Evolutionary conservation across 2,797 vertebrate genomes (phyloP), one percentile per base, ranked within the genome.

Genomic region (Leptatherina wallacei): DNA sequence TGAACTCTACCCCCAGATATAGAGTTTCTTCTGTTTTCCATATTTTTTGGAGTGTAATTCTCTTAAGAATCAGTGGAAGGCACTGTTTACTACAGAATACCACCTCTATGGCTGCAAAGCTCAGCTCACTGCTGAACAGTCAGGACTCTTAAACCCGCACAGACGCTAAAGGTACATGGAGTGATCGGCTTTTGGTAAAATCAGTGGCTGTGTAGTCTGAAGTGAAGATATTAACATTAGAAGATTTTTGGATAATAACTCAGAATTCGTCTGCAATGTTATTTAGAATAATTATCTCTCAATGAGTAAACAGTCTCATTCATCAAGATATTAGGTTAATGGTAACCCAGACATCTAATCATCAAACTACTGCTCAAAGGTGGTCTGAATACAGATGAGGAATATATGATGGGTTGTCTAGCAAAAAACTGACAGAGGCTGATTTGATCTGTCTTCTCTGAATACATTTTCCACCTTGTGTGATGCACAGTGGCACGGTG

Each of bases 41-140:
- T 62, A 57, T 52, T 52, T 7, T 24, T 65, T 33, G 56, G 29
- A 75, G 57, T 91, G 91, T 64, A 91, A 76, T 95, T 89, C 86
- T 85, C 65, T 4, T 22, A 69, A 58, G 35, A 70, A 90, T 92
- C 94, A 92, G 91, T n/a, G 70, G 93, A 92, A 91, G 94, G 93
- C 93, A 81, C 88, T 94, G 90, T 91, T 89, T 90, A 84, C 93
- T 93, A 89, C 79, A 75, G 78, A 94, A 94, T 93, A 52, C 20
- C 62, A 74, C 49, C 40, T 77, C 22, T 30, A 14, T 30, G 32
- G 36, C 51, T 30, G 44, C n/a, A 42, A 22, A 38, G 56, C 80
- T 55, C 51, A 63, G 55, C 75, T 63, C 52, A 75, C 44, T 73
- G 73, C 65, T 75, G 70, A 74, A 44, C 58, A 77, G 42, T 52